phyloP scores from a whole-genome alignment of 2,113 vertebrate species.

The Parus major region DNA sequence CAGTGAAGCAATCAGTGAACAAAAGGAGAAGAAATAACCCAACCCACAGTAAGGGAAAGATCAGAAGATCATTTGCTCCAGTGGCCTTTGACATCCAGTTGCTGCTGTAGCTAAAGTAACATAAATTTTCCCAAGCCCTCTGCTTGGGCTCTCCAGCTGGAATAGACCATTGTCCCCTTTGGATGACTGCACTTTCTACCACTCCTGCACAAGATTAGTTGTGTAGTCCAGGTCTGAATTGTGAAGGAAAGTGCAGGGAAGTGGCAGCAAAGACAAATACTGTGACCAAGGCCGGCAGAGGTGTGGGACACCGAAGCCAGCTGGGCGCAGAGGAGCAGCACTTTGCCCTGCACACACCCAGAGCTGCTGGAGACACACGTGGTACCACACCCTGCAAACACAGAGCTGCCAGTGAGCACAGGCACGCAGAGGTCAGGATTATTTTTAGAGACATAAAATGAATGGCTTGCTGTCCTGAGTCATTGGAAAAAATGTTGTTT shows the following conservation, averaged over 20 bases:
- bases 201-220: not conserved
- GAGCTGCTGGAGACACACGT: accelerated
- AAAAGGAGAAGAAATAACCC: not conserved
- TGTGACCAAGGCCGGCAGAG: not conserved
- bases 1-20: not conserved
- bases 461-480: not conserved
- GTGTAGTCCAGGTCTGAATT: not conserved
- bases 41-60: not conserved
- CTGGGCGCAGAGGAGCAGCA: accelerated
- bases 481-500: not conserved
- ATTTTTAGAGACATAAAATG: constrained; percentile 26
- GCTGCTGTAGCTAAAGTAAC: not conserved
- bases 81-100: not conserved
- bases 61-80: not conserved
- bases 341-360: not conserved
- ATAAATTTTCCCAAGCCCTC: not conserved
- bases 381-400: not conserved
- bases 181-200: not conserved
- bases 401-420: not conserved
- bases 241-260: not conserved
- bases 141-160: not conserved
- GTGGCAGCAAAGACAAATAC: not conserved
- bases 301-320: not conserved
- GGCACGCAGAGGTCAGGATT: not conserved
- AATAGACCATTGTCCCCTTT: not conserved